Evolutionary conservation across 2,113 vertebrate genomes (phyloP), one percentile per base, ranked within the genome.

Genomic region (Microcebus griseorufus): DNA sequence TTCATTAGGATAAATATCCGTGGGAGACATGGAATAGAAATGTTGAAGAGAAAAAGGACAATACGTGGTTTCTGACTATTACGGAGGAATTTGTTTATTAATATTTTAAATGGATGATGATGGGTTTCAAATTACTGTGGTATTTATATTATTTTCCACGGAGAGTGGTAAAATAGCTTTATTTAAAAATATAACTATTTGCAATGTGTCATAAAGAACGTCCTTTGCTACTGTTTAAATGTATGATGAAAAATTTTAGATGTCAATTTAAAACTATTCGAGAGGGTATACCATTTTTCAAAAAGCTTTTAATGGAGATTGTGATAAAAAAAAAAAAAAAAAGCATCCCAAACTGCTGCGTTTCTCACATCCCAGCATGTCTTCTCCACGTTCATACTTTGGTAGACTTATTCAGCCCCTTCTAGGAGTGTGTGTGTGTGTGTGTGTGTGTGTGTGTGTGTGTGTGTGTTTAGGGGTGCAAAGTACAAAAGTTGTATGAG

Each of bases 261-360:
- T 32, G 20, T 85, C 27, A 60, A 45, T 85, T 93, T 95, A 11
- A 85, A 92, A 95, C 55, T 95, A 65, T 53, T 86, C 72, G 14
- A 37, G 20, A 5, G 13, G 42, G 16, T 67, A 53, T 29, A 37
- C 5, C 9, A 32, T 32, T 89, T 88, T 89, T 78, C 16, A n/a
- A 53, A 60, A 78, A 53, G n/a, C 11, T 90, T 72, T 90, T 10
- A 67, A 65, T 0, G 60, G 9, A 13, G 7, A 69, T 3, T 75
- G 34, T 65, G 45, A 81, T 81, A 20, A 55, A 0, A 34, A 75
- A 81, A 81, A 88, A 51, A 51, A 65, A 75, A 51, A 42, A 58
- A 58, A 6, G 32, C 34, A 88, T 22, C 14, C 34, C 60, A 12
- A 48, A 34, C 34, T 34, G 48, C 48, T 51, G 29, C 25, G 34